phyloP scores from a whole-genome alignment of 2,113 vertebrate genomes.

The Anseranas semipalmata region DNA sequence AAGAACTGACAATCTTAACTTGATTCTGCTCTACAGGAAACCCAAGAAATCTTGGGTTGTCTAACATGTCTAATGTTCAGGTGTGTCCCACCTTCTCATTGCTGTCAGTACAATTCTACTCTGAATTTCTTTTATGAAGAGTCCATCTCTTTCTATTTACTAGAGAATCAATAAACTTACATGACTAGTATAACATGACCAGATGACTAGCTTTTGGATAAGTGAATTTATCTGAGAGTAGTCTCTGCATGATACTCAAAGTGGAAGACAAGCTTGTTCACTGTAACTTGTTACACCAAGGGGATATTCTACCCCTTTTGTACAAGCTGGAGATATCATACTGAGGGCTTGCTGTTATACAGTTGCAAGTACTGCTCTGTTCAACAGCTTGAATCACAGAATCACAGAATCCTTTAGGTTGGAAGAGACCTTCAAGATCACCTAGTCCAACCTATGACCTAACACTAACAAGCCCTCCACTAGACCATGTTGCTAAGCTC shows the following conservation, averaged over 20 bases:
- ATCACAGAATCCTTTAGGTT: too few species aligned
- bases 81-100: not conserved
- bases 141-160: not conserved
- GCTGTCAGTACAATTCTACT: rapidly evolving
- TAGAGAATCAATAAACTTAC: not conserved
- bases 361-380: not conserved
- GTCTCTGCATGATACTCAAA: not conserved
- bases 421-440: too few species aligned
- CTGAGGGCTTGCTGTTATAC: not conserved
- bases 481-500: too few species aligned
- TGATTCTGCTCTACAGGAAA: not conserved
- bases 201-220: not conserved
- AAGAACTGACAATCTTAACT: not conserved
- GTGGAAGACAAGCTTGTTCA: not conserved
- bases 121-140: not conserved
- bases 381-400: not conserved
- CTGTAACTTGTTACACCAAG: not conserved
- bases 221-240: not conserved
- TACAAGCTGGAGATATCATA: not conserved
- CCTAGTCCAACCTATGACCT: too few species aligned
- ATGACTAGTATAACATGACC: not conserved
- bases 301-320: not conserved
- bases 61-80: too few species aligned
- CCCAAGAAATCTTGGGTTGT: not conserved
- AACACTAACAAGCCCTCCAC: too few species aligned